Evolutionary conservation across 1,140 invertebrate species (phyloP), one percentile per base, ranked within the genome.

Genomic region (Drosophila lowei): DNA sequence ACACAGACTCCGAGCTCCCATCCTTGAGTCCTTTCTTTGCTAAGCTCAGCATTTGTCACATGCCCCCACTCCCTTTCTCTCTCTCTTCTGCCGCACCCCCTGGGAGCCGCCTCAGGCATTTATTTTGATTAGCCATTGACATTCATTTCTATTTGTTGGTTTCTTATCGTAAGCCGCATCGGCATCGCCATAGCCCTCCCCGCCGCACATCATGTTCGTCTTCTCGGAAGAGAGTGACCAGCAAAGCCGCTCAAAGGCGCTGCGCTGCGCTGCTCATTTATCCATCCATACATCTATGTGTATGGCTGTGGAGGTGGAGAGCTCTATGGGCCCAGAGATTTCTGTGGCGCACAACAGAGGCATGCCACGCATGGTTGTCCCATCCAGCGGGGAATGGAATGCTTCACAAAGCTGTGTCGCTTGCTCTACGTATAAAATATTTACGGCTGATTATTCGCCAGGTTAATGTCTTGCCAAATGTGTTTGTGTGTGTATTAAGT

Each of bases 61-160:
- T 53, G 55, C 21, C 28, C 0, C 23, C 23, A 25, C 23, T 25
- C 23, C 5, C 23, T 25, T 5, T 25, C 23, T 25, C 23, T 25
- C 23, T 25, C 23, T 25, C 23, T 6, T 25, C 23, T 48, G 58
- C 21, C 21, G 42, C 28, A 15, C 23, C 38, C 9, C 15, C 15
- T 34, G 47, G 50, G 23, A 52, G 49, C 48, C 13, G 15, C 50
- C 30, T 34, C 5, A 6, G 79, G 67, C 83, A 90, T 90, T 89
- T 90, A 89, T 90, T 90, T 90, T 85, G 83, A 90, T 90, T 90
- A 90, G 79, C 62, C 76, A 81, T 75, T 59, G 84, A 85, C 86
- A 90, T 90, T 88, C 79, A 80, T 90, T 90, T 90, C 86, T 86
- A 90, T 90, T 90, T 90, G 77, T 64, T 79, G 66, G 63, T 54